These are phyloP conservation scores for Leistus spinibarbis DNA, from an alignment of 2,888 invertebrate species.

Conservation along the genomic window DNA sequence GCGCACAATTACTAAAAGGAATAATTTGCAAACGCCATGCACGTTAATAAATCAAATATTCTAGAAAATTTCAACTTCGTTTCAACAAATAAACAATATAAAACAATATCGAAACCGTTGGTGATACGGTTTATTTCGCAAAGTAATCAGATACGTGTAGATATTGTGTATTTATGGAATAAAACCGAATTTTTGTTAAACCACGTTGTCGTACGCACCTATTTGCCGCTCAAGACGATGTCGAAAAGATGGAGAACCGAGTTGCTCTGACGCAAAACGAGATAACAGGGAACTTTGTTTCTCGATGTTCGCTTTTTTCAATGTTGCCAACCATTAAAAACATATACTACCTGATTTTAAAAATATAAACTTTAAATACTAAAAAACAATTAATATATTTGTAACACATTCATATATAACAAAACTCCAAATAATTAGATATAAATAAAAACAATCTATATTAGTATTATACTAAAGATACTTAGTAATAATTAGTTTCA, in stretches of 20 bases:
- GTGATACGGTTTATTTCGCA: neutral
- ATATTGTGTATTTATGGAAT: neutral
- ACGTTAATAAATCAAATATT: neutral
- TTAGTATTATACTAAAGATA: no score
- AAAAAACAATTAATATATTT: no score
- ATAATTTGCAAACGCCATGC: neutral
- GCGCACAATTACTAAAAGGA: neutral
- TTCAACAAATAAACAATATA: slow-evolving; percentile 19
- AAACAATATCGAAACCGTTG: slow-evolving; percentile 21
- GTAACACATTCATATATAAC: no score
- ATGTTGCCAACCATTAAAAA: neutral
- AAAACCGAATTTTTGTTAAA: slow-evolving; percentile 26
- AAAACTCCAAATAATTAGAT: no score
- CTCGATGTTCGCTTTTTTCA: slow-evolving; percentile 15
- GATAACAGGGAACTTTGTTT: slow-evolving; percentile 34
- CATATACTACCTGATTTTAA: neutral
- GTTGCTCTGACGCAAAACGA: slow-evolving; percentile 37
- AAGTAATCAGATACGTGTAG: neutral
- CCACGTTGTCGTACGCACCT: slow-evolving; percentile 45
- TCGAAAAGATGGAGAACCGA: slow-evolving; percentile 46
- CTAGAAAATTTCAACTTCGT: neutral
- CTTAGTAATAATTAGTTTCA: neutral
- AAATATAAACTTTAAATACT: neutral
- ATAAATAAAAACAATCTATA: no score
- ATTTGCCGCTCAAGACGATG: slow-evolving; percentile 46